phyloP scores from a whole-genome alignment of 2,797 vertebrate genomes.

The Rhadinocentrus ornatus region DNA sequence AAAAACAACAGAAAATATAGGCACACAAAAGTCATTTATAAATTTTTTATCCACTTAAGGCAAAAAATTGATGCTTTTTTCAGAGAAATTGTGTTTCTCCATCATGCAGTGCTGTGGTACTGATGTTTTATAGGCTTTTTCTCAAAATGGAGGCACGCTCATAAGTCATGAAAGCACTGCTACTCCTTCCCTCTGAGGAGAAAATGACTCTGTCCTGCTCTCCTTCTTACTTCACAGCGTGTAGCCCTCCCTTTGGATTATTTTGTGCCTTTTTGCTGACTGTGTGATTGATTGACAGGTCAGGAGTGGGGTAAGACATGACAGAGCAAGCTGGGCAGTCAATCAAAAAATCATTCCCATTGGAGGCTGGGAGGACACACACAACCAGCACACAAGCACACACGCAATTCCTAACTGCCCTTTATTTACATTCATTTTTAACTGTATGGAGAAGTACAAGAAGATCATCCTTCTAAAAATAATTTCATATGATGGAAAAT shows the following conservation, averaged over 20 bases:
- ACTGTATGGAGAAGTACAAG: slow-evolving; percentile 3
- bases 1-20: background rate
- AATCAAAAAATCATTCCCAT: slow-evolving; percentile 52
- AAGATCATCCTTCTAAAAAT: background rate
- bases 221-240: background rate
- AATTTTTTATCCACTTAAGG: slow-evolving; percentile 21
- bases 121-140: slow-evolving; percentile 29
- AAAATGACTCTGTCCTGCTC: background rate
- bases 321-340: slow-evolving; percentile 57
- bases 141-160: slow-evolving; percentile 26
- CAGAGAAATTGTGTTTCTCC: slow-evolving; percentile 15
- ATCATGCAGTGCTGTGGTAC: slow-evolving; percentile 4
- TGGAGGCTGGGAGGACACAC: slow-evolving; percentile 31
- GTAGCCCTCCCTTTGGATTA: slow-evolving; percentile 44
- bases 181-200: slow-evolving; percentile 22
- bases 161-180: slow-evolving; percentile 19
- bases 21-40: background rate
- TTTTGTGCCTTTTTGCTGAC: slow-evolving; percentile 62
- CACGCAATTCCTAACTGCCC: slow-evolving; percentile 6
- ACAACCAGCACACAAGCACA: background rate
- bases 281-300: slow-evolving; percentile 72
- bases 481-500: background rate
- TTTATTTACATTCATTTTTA: slow-evolving; percentile 17
- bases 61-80: slow-evolving; percentile 14
- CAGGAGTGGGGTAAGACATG: slow-evolving; percentile 43